These are phyloP conservation scores for Apodemus speciosus DNA, from an alignment of 2,113 vertebrate species.

Conservation along the genomic window DNA sequence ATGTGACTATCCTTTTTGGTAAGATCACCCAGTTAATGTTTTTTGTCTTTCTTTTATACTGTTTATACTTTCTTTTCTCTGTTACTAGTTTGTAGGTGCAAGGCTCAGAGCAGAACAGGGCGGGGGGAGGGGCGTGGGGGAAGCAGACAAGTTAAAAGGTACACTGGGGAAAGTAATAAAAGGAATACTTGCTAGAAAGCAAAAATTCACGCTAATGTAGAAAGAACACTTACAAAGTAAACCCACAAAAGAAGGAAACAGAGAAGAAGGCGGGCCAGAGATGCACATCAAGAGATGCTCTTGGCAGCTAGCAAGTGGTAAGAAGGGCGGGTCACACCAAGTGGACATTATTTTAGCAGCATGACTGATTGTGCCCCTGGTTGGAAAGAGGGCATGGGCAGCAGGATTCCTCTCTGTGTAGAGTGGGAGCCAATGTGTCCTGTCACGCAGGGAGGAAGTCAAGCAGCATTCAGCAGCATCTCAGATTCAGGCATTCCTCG, in stretches of 20 bases:
- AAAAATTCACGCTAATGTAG: not conserved
- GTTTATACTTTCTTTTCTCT: too few relatives aligned
- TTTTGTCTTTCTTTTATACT: not conserved
- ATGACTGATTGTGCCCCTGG: not conserved
- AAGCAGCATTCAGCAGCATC: not conserved
- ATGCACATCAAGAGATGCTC: not conserved
- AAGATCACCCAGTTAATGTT: not conserved
- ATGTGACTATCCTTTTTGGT: not conserved
- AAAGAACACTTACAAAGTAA: not conserved
- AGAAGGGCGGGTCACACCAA: not conserved
- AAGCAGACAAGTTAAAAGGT: not conserved
- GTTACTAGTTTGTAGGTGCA: not conserved
- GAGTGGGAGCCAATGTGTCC: not conserved
- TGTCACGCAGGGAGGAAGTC: not conserved
- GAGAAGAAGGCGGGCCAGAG: not conserved
- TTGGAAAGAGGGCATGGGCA: not conserved
- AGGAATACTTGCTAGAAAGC: not conserved
- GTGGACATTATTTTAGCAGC: not conserved
- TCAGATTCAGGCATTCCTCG: not conserved
- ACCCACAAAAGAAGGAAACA: not conserved
- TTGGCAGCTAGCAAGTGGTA: not conserved
- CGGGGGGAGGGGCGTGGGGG: not conserved
- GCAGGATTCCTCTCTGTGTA: not conserved
- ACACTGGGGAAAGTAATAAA: not conserved
- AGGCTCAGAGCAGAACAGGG: not conserved